These are phyloP conservation scores for Eretmochelys imbricata DNA, from an alignment of 2,113 vertebrate genomes.

Conservation along the genomic window DNA sequence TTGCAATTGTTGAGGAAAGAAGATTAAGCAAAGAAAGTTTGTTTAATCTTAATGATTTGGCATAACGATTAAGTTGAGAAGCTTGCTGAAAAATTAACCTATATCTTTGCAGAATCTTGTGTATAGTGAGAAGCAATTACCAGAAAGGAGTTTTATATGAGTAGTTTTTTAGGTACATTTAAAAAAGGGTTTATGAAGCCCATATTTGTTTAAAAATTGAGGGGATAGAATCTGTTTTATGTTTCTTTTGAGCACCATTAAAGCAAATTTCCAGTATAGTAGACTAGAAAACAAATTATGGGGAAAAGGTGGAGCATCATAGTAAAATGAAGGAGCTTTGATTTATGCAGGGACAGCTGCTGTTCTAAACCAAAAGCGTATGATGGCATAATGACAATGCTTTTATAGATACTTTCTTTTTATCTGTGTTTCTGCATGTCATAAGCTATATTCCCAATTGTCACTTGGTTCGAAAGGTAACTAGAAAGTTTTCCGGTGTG, in stretches of 20 bases:
- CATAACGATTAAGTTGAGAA: constrained; percentile 27
- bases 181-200: not conserved
- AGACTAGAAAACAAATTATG: not conserved
- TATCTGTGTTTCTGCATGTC: not conserved
- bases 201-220: not conserved
- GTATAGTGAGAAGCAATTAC: not conserved
- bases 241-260: not conserved
- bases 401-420: not conserved
- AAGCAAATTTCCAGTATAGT: not conserved
- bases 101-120: constrained; percentile 19
- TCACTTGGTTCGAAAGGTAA: not conserved
- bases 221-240: not conserved
- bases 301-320: not conserved
- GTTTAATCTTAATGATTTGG: constrained; percentile 39
- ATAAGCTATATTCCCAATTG: not conserved
- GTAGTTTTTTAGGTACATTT: not conserved
- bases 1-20: constrained; percentile 46
- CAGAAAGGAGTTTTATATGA: not conserved
- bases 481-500: not conserved
- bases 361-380: not conserved
- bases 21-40: not conserved
- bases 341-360: not conserved
- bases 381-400: rapidly evolving
- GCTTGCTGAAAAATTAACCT: constrained; percentile 30
- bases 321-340: not conserved